phyloP scores from a whole-genome alignment of 2,113 vertebrate genomes.

The Microtus montanus region DNA sequence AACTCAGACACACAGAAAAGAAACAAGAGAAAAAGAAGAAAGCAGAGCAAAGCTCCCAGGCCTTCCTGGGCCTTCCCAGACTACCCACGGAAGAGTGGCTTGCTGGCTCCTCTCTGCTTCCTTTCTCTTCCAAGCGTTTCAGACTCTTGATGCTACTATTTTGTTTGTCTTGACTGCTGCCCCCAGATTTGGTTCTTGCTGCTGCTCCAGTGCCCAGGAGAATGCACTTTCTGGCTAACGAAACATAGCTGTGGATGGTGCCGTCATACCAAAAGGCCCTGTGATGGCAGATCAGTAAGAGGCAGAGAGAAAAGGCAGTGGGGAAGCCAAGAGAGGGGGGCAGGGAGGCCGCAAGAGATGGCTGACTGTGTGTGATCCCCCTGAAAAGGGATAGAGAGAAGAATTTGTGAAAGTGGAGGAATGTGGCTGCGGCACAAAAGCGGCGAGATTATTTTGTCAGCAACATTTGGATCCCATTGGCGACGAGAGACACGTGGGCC shows the following conservation, averaged over 20 bases:
- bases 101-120: background rate
- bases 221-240: background rate
- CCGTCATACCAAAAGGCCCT: background rate
- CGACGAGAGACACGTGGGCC: constrained; percentile 79
- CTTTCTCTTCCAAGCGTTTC: background rate
- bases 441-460: constrained; percentile 76
- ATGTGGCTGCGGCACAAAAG: constrained; percentile 68
- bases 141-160: background rate
- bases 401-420: constrained; percentile 60
- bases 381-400: constrained; percentile 41
- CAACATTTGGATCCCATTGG: constrained; percentile 77
- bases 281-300: background rate
- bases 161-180: background rate
- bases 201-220: background rate
- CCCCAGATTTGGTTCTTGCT: background rate
- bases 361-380: background rate
- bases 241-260: background rate
- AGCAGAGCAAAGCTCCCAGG: background rate
- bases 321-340: background rate
- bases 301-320: background rate
- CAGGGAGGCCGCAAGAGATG: background rate
- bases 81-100: background rate
- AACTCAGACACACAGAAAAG: background rate
- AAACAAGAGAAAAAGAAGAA: background rate
- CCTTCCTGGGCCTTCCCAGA: background rate